These are phyloP conservation scores for Peribatodes rhomboidaria DNA, from an alignment of 2,888 invertebrate genomes.

Conservation along the genomic window DNA sequence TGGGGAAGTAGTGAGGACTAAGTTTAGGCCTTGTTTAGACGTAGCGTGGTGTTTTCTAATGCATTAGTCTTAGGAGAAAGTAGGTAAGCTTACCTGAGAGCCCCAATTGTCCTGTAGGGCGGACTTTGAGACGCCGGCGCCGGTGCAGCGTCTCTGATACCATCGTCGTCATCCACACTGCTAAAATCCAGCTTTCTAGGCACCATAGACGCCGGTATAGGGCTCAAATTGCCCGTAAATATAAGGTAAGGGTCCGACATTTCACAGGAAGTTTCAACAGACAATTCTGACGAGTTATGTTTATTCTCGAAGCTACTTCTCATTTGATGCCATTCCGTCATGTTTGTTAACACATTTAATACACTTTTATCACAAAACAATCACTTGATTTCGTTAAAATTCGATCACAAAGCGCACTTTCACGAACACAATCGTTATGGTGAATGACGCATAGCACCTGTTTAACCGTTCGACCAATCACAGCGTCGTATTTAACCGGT, in stretches of 20 bases:
- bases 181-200: conserved; percentile 88
- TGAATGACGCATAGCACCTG: conserved; percentile 86
- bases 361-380: conserved; percentile 69
- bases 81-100: conserved; percentile 76
- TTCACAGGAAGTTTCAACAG: conserved; percentile 88
- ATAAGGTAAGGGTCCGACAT: conserved; percentile 88
- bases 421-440: conserved; percentile 78
- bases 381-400: conserved; percentile 59
- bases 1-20: background rate
- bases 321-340: conserved; percentile 83
- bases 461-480: conserved; percentile 71
- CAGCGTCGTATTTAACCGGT: conserved; percentile 72
- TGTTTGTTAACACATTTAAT: conserved; percentile 68
- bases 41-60: conserved; percentile 61
- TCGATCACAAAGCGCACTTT: conserved; percentile 76
- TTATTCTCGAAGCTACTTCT: conserved; percentile 71
- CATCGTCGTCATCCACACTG: conserved; percentile 77
- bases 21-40: conserved; percentile 25
- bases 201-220: conserved; percentile 82
- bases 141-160: conserved; percentile 68
- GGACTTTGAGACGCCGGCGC: conserved; percentile 77
- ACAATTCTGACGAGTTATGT: conserved; percentile 84
- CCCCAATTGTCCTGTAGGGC: conserved; percentile 87
- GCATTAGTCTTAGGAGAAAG: conserved; percentile 48
- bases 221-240: conserved; percentile 87